phyloP scores from a whole-genome alignment of 2,113 vertebrate species.

The Petromus typicus region DNA sequence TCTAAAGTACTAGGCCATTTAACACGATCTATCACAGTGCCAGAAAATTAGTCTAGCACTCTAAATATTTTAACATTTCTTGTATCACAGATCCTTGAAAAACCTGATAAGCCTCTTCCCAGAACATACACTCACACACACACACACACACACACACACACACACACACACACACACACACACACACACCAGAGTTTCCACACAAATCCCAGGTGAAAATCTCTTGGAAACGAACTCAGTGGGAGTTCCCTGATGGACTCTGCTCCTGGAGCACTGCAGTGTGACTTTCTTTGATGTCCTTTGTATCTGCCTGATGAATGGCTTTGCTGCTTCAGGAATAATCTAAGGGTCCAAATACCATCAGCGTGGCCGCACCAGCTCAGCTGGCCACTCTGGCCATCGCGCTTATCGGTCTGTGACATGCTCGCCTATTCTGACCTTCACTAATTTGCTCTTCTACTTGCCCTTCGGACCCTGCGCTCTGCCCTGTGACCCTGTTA shows the following conservation, averaged over 20 bases:
- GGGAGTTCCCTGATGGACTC: not conserved
- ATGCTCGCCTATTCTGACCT: fast-evolving
- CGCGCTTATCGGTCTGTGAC: not conserved
- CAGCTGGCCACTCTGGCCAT: not conserved
- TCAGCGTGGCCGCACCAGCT: fast-evolving
- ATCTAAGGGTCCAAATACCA: not conserved
- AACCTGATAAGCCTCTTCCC: not conserved
- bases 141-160: not conserved
- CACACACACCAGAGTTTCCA: not conserved
- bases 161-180: not conserved
- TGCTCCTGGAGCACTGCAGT: not conserved
- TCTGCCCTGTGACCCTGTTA: no score
- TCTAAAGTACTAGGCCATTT: slow-evolving; percentile 65
- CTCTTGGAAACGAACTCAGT: not conserved
- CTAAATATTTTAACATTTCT: slow-evolving; percentile 58
- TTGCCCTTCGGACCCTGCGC: no score
- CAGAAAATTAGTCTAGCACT: slow-evolving; percentile 47
- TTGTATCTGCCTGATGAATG: not conserved
- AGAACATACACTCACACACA: not conserved
- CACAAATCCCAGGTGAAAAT: not conserved
- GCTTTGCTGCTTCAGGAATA: not conserved
- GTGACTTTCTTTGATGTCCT: not conserved
- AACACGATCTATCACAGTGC: slow-evolving; percentile 57
- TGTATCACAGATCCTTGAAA: slow-evolving; percentile 20
- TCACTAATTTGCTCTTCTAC: not conserved